Evolutionary conservation across 2,797 vertebrate genomes (phyloP), one percentile per base, ranked within the genome.

Genomic region (Sandelia bainsii): DNA sequence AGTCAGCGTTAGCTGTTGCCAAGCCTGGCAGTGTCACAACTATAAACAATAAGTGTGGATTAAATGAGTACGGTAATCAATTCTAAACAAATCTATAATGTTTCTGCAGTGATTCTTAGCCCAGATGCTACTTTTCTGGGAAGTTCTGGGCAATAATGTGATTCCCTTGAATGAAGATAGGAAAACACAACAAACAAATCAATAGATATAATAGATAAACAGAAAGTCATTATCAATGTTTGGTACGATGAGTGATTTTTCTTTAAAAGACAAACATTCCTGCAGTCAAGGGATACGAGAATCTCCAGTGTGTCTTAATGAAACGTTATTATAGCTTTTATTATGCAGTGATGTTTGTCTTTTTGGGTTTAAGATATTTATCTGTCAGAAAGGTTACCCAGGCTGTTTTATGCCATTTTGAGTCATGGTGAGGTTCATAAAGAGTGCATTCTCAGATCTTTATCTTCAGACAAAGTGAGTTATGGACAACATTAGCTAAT

Each of bases 31-130:
- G 40, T 5, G 19, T 61, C 66, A 62, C 66, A 61, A 29, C 69
- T 53, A 64, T 62, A 80, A 82, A 87, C 70, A 82, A 79, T 68
- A 75, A 51, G 62, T 70, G 71, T 66, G 53, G 62, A 78, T 85
- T 68, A 72, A 89, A 81, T 75, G 58, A 85, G 83, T 77, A 58
- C 42, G 53, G 54, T 48, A 50, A 63, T 83, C 49, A 60, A 69
- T 82, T 45, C 61, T 8, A 10, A 4, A 32, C 22, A 25, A 20
- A 61, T 83, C 32, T 65, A 45, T 83, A 66, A 76, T 27, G 42
- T 62, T 72, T 72, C 50, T 69, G 56, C 48, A 61, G 11, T 10
- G 25, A 19, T 62, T 67, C 58, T 62, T 22, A 27, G 8, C 59
- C n/a, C 17, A 50, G n/a, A 13, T 49, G 40, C 25, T 3, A 11